Base-by-base conservation (phyloP, 2,797 vertebrate genomes). In the Phaenicophaeus curvirostris region DNA sequence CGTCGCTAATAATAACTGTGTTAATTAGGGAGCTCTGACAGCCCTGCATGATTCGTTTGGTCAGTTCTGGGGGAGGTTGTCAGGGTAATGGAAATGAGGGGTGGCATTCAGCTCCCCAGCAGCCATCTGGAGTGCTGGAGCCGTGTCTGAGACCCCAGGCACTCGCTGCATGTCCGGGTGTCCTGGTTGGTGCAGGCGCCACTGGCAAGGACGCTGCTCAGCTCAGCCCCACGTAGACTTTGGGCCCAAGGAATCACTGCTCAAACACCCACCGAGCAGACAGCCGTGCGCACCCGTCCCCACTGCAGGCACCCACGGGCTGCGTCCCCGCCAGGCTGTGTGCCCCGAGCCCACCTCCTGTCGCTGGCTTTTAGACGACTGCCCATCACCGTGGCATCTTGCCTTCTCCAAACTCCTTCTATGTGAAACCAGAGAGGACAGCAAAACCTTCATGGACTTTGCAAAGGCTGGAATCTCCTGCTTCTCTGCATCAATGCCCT, bases 181-280 rank as follows among this genome's bases (percentile, higher is more conserved):
- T 87, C 72, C 82, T 15, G 5, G 8, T 0, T 2, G 4, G 41
- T 25, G 48, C 61, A n/a, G 63, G 19, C 9, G 27, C 71, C 3
- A 1, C 4, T 8, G 71, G 63, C 90, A 92, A 92, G 93, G 94
- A 19, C 21, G 3, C 0, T 0, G 5, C 66, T 65, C 1, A 0
- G 33, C 57, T 74, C 72, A 42, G 65, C 23, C 59, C 61, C 72
- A 19, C 2, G 1, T 2, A 57, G 80, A 39, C 11, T 1, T 28
- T 21, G 13, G 58, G n/a, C 67, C 85, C 2, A 3, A 61, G 50
- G 68, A 51, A 1, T 4, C 0, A 0, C 0, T 0, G 57, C 46
- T 48, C 63, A 86, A 80, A 28, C n/a, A 24, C 14, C 13, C 1
- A 0, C 48, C 0, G 6, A 74, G 62, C 50, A 15, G 1, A 9